These are phyloP conservation scores for Stenichneumon culpator DNA, from an alignment of 2,888 invertebrate genomes.

Conservation along the genomic window DNA sequence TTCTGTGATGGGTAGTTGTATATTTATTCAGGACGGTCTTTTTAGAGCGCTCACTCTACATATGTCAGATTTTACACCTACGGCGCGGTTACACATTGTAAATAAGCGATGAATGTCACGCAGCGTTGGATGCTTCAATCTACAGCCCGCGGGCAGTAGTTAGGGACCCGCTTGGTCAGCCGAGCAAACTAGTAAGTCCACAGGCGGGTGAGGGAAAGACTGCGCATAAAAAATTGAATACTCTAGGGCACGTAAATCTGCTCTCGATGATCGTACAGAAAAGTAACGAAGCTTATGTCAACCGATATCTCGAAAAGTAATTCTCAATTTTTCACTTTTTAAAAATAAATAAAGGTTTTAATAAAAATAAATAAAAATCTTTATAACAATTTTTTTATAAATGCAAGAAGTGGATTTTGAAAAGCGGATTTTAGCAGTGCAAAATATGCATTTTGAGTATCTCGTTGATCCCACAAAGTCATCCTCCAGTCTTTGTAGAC, in stretches of 20 bases:
- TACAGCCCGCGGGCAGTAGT: not conserved
- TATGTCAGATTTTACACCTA: not conserved
- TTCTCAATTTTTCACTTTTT: not conserved
- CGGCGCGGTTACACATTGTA: slow-evolving; percentile 5
- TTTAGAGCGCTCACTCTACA: not conserved
- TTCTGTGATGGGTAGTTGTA: slow-evolving; percentile 5
- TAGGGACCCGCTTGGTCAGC: slow-evolving; percentile 19
- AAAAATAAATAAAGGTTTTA: not conserved
- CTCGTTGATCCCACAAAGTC: not conserved
- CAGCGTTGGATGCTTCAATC: not conserved
- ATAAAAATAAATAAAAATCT: no score
- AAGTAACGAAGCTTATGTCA: not conserved
- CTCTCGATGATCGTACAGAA: not conserved
- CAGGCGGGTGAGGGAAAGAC: not conserved
- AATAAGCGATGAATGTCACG: slow-evolving; percentile 33
- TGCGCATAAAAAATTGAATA: not conserved
- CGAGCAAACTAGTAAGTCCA: not conserved
- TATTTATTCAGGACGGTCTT: slow-evolving; percentile 5
- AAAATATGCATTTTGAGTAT: not conserved
- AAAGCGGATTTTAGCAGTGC: not conserved
- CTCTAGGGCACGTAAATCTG: not conserved
- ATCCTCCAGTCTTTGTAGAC: not conserved
- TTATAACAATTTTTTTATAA: no score
- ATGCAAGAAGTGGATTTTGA: no score
- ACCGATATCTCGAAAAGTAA: not conserved